Evolutionary conservation across 2,888 invertebrate species (phyloP).

Genomic region (Phyto melanocephala): DNA sequence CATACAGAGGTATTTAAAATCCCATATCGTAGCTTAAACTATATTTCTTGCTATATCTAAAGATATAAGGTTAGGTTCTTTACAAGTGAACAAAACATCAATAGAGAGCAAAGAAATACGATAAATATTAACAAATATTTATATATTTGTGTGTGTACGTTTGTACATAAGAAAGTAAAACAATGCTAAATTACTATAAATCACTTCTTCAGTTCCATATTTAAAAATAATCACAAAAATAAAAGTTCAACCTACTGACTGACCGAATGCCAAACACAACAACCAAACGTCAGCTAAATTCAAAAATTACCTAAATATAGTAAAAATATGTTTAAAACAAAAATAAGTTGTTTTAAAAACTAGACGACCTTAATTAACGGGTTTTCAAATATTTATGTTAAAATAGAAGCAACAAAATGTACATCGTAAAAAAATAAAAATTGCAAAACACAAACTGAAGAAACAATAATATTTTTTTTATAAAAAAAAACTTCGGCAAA

Average conservation of each 20-base stretch:
- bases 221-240: constrained; percentile 3
- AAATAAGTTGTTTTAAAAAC: neutral
- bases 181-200: too few species aligned
- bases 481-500: neutral
- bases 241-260: neutral
- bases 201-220: constrained; percentile 33
- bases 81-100: too few species aligned
- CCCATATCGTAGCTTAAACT: too few species aligned
- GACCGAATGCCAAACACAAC: neutral
- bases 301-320: neutral
- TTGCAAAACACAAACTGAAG: constrained; percentile 5
- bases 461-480: neutral
- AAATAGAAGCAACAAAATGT: neutral
- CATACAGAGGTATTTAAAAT: too few species aligned
- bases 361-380: constrained; percentile 44
- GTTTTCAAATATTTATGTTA: neutral
- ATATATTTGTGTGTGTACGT: too few species aligned
- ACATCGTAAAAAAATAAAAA: neutral
- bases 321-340: neutral
- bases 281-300: neutral
- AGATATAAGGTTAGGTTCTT: too few species aligned
- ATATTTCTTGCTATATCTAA: too few species aligned
- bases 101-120: too few species aligned
- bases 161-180: too few species aligned
- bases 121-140: too few species aligned